Percentiles rank a stretch among this genome's conserved stretches.
Conservation (phyloP, 2,113 vertebrate genomes). For the Crotalus viridis region DNA sequence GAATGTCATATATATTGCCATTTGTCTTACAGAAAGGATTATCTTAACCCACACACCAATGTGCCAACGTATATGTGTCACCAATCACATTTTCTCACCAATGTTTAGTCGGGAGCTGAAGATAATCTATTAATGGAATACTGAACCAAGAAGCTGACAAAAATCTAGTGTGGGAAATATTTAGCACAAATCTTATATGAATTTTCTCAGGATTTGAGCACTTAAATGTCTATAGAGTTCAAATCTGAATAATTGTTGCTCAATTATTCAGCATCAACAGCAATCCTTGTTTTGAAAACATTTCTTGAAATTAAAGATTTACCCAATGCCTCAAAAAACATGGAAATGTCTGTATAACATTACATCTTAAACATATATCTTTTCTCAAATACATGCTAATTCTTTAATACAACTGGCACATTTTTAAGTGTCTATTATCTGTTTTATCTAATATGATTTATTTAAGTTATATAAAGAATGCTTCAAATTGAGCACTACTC, state of each 20-base stretch:
- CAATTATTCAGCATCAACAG: background rate
- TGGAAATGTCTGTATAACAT: too few species aligned
- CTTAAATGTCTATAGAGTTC: background rate
- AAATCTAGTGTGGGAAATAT: background rate
- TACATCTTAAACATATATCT: too few species aligned
- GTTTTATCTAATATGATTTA: too few species aligned
- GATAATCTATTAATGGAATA: background rate
- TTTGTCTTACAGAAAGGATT: background rate
- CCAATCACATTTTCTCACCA: background rate
- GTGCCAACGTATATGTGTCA: background rate
- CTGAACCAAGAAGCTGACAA: background rate
- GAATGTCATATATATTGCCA: background rate
- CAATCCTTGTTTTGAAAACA: background rate
- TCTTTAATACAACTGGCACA: too few species aligned
- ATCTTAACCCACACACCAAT: background rate
- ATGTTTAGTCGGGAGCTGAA: background rate
- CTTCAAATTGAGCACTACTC: too few species aligned
- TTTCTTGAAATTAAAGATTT: background rate
- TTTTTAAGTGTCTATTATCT: too few species aligned
- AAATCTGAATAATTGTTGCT: background rate
- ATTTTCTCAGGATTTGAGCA: background rate
- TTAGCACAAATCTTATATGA: background rate
- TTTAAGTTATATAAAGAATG: too few species aligned
- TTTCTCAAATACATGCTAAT: too few species aligned
- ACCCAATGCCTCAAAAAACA: too few species aligned